phyloP scores from a whole-genome alignment of 2,113 vertebrate species.

The Siniperca knerii region DNA sequence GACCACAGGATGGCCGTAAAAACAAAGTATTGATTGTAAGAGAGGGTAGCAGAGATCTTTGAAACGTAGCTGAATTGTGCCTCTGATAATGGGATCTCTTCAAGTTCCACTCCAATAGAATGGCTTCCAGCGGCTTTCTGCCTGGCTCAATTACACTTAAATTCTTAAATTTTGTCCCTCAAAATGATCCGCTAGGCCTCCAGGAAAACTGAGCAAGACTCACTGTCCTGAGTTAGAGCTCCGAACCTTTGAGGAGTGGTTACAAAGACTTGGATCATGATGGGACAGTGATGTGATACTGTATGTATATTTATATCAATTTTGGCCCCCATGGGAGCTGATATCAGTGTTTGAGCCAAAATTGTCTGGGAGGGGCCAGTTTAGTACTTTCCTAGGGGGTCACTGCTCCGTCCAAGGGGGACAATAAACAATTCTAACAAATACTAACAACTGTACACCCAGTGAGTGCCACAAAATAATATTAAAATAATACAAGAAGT shows the following conservation, averaged over 20 bases:
- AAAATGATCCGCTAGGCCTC: slow-evolving; percentile 54
- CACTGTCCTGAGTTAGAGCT: slow-evolving; percentile 22
- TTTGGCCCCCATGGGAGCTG: neutral
- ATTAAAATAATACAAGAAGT: neutral
- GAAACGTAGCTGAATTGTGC: slow-evolving; percentile 62
- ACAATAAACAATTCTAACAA: neutral
- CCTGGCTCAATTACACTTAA: slow-evolving; percentile 30
- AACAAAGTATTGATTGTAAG: slow-evolving; percentile 73
- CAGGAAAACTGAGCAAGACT: slow-evolving; percentile 42
- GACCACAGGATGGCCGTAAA: slow-evolving; percentile 63
- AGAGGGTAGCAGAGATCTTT: slow-evolving; percentile 64
- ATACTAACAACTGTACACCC: neutral
- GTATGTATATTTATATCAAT: neutral
- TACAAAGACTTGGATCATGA: slow-evolving; percentile 33
- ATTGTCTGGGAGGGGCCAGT: neutral
- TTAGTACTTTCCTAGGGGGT: neutral
- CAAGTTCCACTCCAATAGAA: slow-evolving; percentile 73
- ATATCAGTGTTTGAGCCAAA: neutral
- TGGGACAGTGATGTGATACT: slow-evolving; percentile 4
- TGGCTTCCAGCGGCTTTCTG: slow-evolving; percentile 67
- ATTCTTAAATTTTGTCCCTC: slow-evolving; percentile 60
- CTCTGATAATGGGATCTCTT: slow-evolving; percentile 78
- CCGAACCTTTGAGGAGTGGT: slow-evolving; percentile 16
- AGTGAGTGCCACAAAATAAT: neutral
- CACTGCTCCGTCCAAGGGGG: neutral